These are phyloP conservation scores for Dasyprocta punctata DNA, from an alignment of 2,113 vertebrate species.

Conservation along the genomic window DNA sequence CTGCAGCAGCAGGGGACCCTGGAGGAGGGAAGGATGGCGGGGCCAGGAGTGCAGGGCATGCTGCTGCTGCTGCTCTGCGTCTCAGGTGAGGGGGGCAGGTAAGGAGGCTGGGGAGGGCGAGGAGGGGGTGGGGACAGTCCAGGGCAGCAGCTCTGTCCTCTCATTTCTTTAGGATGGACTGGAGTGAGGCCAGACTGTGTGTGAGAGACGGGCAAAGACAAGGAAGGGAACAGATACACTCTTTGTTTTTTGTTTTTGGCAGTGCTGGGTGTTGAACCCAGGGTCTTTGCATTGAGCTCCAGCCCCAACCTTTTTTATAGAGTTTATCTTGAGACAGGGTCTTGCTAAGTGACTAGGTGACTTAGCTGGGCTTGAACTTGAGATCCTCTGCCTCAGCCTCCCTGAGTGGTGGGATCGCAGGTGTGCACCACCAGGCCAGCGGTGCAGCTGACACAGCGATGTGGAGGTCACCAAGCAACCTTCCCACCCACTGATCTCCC, in stretches of 20 bases:
- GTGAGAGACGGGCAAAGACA: not conserved
- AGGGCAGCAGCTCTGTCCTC: not conserved
- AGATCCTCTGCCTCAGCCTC: not conserved
- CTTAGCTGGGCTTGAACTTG: not conserved
- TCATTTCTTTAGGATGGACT: not conserved
- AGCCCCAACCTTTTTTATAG: not conserved
- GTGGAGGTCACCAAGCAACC: not conserved
- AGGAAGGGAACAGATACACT: not conserved
- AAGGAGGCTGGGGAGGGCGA: not conserved
- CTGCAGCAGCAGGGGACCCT: too few species aligned
- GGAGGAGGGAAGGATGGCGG: too few species aligned
- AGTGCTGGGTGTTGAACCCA: not conserved
- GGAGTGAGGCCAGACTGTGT: not conserved
- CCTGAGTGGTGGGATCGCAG: not conserved
- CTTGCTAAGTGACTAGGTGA: not conserved
- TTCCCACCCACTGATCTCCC: not conserved
- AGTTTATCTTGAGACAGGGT: not conserved
- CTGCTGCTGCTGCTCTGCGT: not conserved
- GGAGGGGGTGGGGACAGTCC: accelerated
- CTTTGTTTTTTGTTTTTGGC: not conserved
- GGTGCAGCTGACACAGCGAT: not conserved
- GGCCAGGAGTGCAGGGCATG: too few species aligned
- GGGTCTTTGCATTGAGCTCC: not conserved
- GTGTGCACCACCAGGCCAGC: not conserved
- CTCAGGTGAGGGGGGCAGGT: slow-evolving; percentile 38